Conservation (phyloP, 2,888 invertebrate genomes). For the Lochmaea capreae region DNA sequence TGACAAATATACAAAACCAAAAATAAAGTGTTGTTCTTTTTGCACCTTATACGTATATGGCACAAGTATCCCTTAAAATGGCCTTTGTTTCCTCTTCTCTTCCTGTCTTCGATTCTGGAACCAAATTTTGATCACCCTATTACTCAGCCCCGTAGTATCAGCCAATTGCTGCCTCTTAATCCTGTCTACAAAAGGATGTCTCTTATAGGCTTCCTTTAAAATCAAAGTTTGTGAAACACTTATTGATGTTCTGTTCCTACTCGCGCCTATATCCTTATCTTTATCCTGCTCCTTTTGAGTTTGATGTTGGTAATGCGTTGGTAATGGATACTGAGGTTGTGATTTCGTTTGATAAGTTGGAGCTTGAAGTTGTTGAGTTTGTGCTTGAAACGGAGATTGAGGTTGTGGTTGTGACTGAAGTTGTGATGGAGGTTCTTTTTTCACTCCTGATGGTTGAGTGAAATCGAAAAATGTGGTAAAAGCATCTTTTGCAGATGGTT, state of each 20-base stretch:
- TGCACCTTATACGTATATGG: too few species aligned
- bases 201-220: conserved; percentile 4
- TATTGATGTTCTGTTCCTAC: conserved; percentile 7
- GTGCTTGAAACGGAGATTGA: neutral
- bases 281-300: conserved; percentile 1
- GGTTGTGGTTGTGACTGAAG: conserved; percentile 3
- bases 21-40: too few species aligned
- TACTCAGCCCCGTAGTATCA: conserved; percentile 24
- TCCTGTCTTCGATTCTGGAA: conserved; percentile 36
- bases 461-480: neutral
- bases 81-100: conserved; percentile 22
- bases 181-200: conserved; percentile 9
- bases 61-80: neutral
- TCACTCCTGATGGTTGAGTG: neutral
- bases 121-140: conserved; percentile 35
- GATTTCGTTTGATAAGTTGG: neutral
- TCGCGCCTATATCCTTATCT: neutral
- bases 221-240: conserved; percentile 4
- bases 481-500: neutral
- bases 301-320: neutral
- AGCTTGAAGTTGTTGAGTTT: conserved; percentile 7
- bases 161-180: conserved; percentile 18
- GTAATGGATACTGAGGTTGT: neutral
- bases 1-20: too few species aligned
- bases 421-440: conserved; percentile 3